Base-by-base conservation (phyloP, 1,140 invertebrate species). In the Heliconius eleuchia region DNA sequence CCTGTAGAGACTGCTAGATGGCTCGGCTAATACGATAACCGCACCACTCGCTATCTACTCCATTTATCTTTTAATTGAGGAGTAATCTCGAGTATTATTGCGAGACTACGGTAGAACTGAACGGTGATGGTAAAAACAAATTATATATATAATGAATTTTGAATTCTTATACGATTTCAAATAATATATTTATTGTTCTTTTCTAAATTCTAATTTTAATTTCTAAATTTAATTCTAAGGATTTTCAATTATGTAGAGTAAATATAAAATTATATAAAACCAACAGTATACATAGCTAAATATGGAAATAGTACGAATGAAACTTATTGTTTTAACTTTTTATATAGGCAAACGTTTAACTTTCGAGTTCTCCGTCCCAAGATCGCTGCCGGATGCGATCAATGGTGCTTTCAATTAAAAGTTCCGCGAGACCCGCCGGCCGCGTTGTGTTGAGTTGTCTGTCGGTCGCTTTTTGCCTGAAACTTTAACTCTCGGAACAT, bases 381-480 rank as follows among this genome's bases (percentile, higher is more conserved):
- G 79, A 74, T 71, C 74, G 60, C 76, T 72, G 71, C 79, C 77
- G 60, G 86, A 83, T 82, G 79, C 85, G 85, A 90, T 89, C 88
- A 88, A 88, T 87, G 85, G 84, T 80, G 82, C 84, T 86, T 86
- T 88, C 88, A 90, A 90, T 91, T 89, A 90, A 90, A 89, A 88
- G 82, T 91, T 88, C 66, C 83, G 71, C 79, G 71, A 66, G 74
- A 55, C 73, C 57, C 80, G 81, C 76, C n/a, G 83, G 84, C 82
- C 78, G 79, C 77, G 82, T 82, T 83, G 85, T 85, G 80, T 80
- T 42, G 74, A 75, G 78, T 71, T 66, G 71, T 57, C 74, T 73
- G 78, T 79, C 70, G 71, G 75, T 78, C 2, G 39, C 52, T 76
- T 74, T 81, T 76, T 77, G 74, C 74, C 34, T 55, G 57, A 66